Evolutionary conservation across 2,113 vertebrate genomes (phyloP), one percentile per base, ranked within the genome.

Genomic region (Cnemophilus loriae): DNA sequence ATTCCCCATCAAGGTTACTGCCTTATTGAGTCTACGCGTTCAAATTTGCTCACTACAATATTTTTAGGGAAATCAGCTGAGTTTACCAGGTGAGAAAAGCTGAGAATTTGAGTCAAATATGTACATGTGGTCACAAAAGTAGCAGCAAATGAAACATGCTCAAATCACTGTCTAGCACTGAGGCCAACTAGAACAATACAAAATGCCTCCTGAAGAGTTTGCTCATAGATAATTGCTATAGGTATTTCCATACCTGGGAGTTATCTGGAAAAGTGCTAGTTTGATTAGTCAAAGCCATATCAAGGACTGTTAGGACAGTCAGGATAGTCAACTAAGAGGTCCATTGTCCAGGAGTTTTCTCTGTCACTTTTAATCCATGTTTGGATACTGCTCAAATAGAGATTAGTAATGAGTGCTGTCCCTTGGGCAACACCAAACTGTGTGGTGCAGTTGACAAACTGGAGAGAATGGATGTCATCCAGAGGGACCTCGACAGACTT

Each of bases 81-180:
- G 7, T 73, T 76, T 44, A 9, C n/a, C 27, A 30, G 0, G 0
- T 22, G 16, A 78, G 13, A 59, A 91, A 86, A 83, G 4, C 41
- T 73, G 30, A 76, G 47, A 76, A 73, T 64, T 52, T 69, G 18
- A 88, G 20, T 39, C 39, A 63, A 90, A 85, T 17, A 50, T 11
- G 24, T 35, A 26, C 6, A 21, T 9, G 18, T 13, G 30, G 11
- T 35, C 64, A 33, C 19, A 84, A 80, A 67, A 47, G 19, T 6
- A 89, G 6, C 8, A 52, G 11, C 14, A 80, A 75, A 60, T 55
- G 8, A 77, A 89, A 42, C 6, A 53, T 35, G 9, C 5, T 80
- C 17, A 30, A 60, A 84, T 49, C 33, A 77, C 30, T 47, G 4
- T 27, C 19, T 59, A 68, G 13, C 20, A 22, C 35, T 18, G 26